Percentiles rank a stretch among this genome's conserved stretches.
Conservation (phyloP, 2,113 vertebrate genomes). For the Bucco capensis region DNA sequence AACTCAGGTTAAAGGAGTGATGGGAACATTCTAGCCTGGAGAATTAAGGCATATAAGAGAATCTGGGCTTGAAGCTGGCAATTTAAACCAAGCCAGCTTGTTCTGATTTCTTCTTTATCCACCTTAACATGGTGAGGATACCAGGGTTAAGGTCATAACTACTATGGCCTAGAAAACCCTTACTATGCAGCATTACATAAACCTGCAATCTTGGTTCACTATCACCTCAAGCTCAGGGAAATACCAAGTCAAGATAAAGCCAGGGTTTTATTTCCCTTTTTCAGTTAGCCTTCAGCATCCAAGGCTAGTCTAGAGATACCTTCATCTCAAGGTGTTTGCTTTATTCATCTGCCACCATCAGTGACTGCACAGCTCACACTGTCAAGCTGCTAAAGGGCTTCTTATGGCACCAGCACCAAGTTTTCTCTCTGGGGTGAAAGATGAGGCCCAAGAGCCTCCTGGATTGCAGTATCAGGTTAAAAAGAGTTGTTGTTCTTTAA, state of each 20-base stretch:
- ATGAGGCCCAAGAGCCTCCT: rapidly evolving
- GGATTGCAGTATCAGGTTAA: rapidly evolving
- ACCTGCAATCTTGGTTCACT: rapidly evolving
- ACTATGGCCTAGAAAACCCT: not conserved
- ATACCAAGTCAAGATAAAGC: not conserved
- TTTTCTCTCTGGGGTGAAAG: not conserved
- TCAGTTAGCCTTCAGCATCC: not conserved
- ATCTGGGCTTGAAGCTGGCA: not conserved
- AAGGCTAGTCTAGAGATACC: not conserved
- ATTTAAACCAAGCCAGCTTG: not conserved
- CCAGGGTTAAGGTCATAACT: not conserved
- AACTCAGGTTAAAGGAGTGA: not conserved
- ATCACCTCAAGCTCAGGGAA: not conserved
- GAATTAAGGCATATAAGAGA: not conserved
- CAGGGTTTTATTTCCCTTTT: not conserved
- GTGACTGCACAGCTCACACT: not conserved
- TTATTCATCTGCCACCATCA: not conserved
- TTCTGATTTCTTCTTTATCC: not conserved
- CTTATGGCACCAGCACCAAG: not conserved
- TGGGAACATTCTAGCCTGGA: not conserved
- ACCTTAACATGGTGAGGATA: rapidly evolving
- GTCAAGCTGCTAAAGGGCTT: not conserved
- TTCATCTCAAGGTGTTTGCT: not conserved
- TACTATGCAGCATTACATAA: rapidly evolving
- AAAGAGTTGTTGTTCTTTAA: not conserved